Base-by-base conservation (phyloP, 2,113 vertebrate genomes). In the Brienomyrus longianalis region DNA sequence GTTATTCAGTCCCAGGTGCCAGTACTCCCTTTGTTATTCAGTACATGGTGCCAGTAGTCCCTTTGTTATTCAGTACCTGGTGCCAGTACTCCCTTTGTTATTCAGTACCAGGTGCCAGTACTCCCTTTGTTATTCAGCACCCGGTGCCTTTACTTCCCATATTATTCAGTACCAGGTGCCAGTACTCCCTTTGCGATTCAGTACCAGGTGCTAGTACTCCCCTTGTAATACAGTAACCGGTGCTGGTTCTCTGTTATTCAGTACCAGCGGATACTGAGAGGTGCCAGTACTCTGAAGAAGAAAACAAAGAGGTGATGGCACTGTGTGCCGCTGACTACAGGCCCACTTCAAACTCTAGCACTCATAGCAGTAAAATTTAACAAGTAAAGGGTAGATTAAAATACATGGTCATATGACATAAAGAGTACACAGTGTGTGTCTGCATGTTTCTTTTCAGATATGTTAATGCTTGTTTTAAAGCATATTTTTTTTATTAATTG, bases 401-500 rank as follows among this genome's bases (percentile, higher is more conserved):
- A 87, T 4, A 39, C 15, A 17, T 52, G n/a, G 39, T 43, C 17
- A 51, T 35, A 52, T 35, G 31, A 66, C 2, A 48, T 48, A 88
- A 13, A 31, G 11, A 17, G 39, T 83, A 43, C 2, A n/a, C 45
- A 13, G 8, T 84, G 80, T 83, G 80, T 48, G 80, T 83, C 15
- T n/a, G 21, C 7, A 21, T 84, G 83, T 84, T 70, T 11, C 15
- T 74, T 50, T 39, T 88, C n/a, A 27, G 21, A 51, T 62, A 31
- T 15, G 23, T 62, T 59, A 59, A 74, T 70, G 19, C 1, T 88
- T 70, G 19, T 88, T 88, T 70, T 50, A 43, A 88, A 88, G n/a
- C 27, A 6, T 88, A 13, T 62, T 52, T 86, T 50, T 31, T 48
- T 15, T 48, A 88, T 74, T 45, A 48, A 74, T 17, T 88, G 43